Evolutionary conservation across 2,113 vertebrate genomes (phyloP).

Genomic region (Strigops habroptila): DNA sequence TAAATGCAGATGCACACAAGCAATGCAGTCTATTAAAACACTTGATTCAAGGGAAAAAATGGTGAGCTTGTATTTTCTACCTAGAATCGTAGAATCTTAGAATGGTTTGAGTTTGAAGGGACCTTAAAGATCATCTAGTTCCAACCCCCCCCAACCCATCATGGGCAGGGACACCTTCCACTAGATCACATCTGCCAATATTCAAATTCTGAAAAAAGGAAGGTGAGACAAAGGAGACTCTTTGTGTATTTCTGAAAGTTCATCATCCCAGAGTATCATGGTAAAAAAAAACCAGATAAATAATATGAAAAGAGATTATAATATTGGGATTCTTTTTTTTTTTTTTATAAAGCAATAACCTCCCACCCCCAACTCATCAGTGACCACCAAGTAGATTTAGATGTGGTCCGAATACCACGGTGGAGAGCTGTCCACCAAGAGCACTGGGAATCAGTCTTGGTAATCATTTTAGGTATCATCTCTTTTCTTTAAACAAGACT

Average conservation of each 20-base stretch:
- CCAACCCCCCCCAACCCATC: background rate
- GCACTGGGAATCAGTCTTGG: background rate
- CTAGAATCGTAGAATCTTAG: background rate
- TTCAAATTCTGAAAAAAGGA: background rate
- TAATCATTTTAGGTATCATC: background rate
- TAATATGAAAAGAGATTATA: background rate
- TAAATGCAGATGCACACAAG: background rate
- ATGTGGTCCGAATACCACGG: background rate
- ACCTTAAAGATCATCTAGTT: background rate
- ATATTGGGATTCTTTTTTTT: background rate
- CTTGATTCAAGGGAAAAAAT: background rate
- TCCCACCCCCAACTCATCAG: fast-evolving
- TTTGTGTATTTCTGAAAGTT: background rate
- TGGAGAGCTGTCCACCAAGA: background rate
- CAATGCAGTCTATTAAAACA: background rate
- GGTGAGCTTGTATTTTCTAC: background rate
- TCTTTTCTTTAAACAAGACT: background rate
- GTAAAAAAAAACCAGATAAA: background rate
- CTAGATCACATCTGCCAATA: background rate
- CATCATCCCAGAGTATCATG: background rate
- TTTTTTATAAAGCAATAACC: background rate
- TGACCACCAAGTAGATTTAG: background rate
- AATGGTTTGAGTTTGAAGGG: background rate
- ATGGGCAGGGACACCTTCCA: background rate
- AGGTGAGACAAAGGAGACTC: background rate